Evolutionary conservation across 1,140 invertebrate genomes (phyloP), one percentile per base, ranked within the genome.

Genomic region (Rhynchophorus ferrugineus): DNA sequence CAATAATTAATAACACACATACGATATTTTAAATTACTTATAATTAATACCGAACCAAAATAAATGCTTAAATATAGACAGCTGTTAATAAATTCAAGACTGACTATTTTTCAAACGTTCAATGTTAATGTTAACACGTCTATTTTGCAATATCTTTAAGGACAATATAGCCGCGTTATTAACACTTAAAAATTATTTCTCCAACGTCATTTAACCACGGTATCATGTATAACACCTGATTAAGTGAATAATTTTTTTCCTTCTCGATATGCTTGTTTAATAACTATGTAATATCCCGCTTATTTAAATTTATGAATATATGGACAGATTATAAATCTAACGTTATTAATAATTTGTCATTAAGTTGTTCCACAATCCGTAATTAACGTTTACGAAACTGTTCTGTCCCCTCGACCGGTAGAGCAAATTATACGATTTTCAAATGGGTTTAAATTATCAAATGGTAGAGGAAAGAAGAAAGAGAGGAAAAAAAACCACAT

Each of bases 261-360:
- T 2, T 20, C 14, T 42, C n/a, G n/a, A n/a, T n/a, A 29, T 6
- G 11, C 5, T 6, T 44, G 16, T 11, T 33, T 34, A 24, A 29
- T 34, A 44, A 44, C 43, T 21, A 44, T 44, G 20, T 44, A 44
- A 44, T 44, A 21, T 44, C 14, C 17, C 16, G 14, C 43, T 44
- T 44, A 34, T 41, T 41, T 34, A 44, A 29, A 13, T 34, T 17
- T 44, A 44, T 44, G 22, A 34, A 44, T 44, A 44, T 21, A 21
- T n/a, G 29, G 21, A 44, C 21, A 34, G 29, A n/a, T 34, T 44
- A 44, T 44, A 29, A 29, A 44, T 34, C 21, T 34, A 34, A 34
- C 33, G 44, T 46, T 46, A 46, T 46, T 46, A 34, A 46, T 36
- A 46, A 35, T 35, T 46, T 46, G 44, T 46, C 44, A 46, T 46